phyloP scores from a whole-genome alignment of 2,797 vertebrate genomes.

The Geotrypetes seraphini region DNA sequence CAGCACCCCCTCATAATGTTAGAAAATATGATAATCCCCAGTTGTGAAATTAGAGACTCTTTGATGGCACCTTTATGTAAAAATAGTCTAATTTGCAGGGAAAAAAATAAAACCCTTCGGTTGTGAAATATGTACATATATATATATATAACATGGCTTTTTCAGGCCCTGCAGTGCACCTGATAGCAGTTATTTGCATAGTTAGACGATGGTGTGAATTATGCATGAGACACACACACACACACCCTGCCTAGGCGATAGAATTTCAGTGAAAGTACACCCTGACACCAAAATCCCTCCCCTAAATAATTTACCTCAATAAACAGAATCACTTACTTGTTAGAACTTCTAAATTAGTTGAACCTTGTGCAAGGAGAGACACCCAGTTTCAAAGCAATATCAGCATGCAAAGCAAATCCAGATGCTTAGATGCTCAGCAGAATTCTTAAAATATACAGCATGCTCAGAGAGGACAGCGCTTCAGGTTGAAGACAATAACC shows the following conservation, averaged over 20 bases:
- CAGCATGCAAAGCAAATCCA: too few species aligned
- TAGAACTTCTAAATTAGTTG: too few species aligned
- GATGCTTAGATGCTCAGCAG: too few species aligned
- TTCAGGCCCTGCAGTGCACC: background rate
- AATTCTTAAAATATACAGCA: too few species aligned
- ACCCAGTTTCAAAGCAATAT: too few species aligned
- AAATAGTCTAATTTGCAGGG: background rate
- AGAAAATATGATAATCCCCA: too few species aligned
- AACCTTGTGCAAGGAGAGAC: too few species aligned
- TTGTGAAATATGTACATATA: background rate
- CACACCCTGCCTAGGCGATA: conserved; percentile 1
- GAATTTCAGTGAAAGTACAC: conserved; percentile 8
- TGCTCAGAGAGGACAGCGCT: too few species aligned
- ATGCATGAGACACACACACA: conserved; percentile 8
- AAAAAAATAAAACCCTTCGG: background rate
- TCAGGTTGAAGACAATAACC: too few species aligned
- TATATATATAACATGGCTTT: background rate
- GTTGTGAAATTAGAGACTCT: too few species aligned
- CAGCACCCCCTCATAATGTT: too few species aligned
- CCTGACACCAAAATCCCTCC: background rate
- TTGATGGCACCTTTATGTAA: too few species aligned
- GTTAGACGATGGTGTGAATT: conserved; percentile 16
- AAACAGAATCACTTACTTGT: background rate
- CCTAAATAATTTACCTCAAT: conserved; percentile 10
- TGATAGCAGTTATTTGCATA: conserved; percentile 6